Evolutionary conservation across 1,140 invertebrate species (phyloP), one percentile per base, ranked within the genome.

Genomic region (Chrysopa pallens): DNA sequence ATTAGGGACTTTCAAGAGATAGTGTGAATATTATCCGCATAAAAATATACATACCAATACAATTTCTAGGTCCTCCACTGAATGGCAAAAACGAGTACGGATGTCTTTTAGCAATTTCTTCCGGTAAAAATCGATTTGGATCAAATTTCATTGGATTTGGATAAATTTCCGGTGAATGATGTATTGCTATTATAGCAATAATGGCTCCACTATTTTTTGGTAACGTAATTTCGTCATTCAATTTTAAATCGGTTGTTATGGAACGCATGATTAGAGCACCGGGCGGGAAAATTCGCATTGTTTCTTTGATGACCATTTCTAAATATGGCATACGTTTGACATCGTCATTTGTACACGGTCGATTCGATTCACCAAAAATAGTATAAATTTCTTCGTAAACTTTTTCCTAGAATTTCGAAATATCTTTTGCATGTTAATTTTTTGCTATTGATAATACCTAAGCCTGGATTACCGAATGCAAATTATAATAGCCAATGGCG

Each of bases 331-430:
- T 63, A 41, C 65, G 46, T 35, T 59, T 51, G 42, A 76, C 45
- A 36, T 70, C 68, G 6, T 65, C 59, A 36, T 61, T 47, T 4
- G 60, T 63, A 0, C 63, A 73, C 6, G 77, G 70, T 42, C 79
- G 61, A 52, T 83, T 74, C 1, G 79, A 63, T 46, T 4, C 50
- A 46, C n/a, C 59, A 45, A 28, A 55, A 44, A 31, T 64, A 76
- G 70, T 13, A 44, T 87, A 79, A 15, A 93, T 51, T 57, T 94
- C 89, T 46, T 85, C 72, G 44, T 84, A 75, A 0, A 88, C 76
- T 51, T 73, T 81, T 12, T 78, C 17, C 17, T 23, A 5, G 2
- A 23, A 23, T 23, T 23, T 23, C 17, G 5, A 23, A 23, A 5
- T 23, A 3, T 23, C 17, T 23, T 23, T 2, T 23, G 17, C 17